A percentile compares a stretch with the other conserved stretches of the same genome.
These are phyloP conservation scores for Chloroclysta siterata DNA, from an alignment of 2,888 invertebrate species.

Conservation along the genomic window DNA sequence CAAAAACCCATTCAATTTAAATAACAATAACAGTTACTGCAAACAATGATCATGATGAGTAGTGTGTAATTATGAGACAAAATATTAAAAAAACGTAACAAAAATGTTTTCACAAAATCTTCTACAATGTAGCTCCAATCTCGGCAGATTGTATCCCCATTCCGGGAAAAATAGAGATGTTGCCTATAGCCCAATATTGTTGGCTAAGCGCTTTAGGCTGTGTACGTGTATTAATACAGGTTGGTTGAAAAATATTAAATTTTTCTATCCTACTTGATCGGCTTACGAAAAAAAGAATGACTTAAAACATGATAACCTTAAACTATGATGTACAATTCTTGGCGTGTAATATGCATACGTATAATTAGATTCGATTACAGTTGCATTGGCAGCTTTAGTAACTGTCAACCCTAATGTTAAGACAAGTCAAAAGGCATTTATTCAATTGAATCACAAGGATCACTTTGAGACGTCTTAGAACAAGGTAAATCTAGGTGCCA, in stretches of 20 bases:
- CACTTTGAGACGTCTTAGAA: too few relatives aligned
- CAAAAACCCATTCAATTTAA: not conserved
- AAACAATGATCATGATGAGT: too few relatives aligned
- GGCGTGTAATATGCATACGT: too few relatives aligned
- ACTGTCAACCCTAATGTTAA: too few relatives aligned
- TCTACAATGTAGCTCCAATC: slow-evolving; percentile 31
- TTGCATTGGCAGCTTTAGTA: too few relatives aligned
- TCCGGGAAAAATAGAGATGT: slow-evolving; percentile 26
- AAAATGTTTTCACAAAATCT: slow-evolving; percentile 7
- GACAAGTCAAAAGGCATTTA: too few relatives aligned
- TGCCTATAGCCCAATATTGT: slow-evolving; percentile 29
- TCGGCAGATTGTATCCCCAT: slow-evolving; percentile 27
- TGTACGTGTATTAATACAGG: slow-evolving; percentile 29
- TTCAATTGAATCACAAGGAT: too few relatives aligned
- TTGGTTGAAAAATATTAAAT: slow-evolving; percentile 9
- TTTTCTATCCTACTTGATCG: slow-evolving; percentile 2
- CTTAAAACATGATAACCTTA: not conserved
- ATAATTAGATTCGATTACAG: too few relatives aligned
- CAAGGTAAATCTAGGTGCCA: too few relatives aligned
- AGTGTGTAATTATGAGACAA: not conserved
- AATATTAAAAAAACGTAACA: not conserved
- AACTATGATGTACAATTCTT: too few relatives aligned
- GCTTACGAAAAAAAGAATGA: not conserved
- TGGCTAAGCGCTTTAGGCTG: slow-evolving; percentile 24
- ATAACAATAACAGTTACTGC: not conserved